Evolutionary conservation across 2,797 vertebrate genomes (phyloP).

Genomic region (Sebastes cheni): DNA sequence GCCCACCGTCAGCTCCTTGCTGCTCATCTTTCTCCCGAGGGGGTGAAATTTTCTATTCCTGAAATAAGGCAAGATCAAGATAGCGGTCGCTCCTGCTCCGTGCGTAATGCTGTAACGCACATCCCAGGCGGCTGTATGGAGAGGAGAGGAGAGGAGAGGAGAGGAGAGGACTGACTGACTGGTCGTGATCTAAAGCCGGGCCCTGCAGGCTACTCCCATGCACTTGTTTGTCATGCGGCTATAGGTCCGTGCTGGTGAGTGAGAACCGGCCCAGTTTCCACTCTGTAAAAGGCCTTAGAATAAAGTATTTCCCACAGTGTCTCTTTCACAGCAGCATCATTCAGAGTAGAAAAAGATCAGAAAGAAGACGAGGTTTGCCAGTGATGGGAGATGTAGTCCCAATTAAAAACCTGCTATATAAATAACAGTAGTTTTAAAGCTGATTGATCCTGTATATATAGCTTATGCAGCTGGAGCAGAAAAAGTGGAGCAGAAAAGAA

Average conservation of each 20-base stretch:
- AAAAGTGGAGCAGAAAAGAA: slow-evolving; percentile 38
- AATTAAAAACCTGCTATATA: slow-evolving; percentile 30
- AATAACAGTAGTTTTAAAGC: slow-evolving; percentile 50
- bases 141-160: slow-evolving; percentile 1
- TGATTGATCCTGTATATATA: slow-evolving; percentile 22
- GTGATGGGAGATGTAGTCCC: slow-evolving; percentile 22
- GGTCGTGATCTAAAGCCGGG: slow-evolving; percentile 74
- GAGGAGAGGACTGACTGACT: slow-evolving; percentile 41
- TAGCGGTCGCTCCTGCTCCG: slow-evolving; percentile 59
- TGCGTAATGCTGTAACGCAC: slow-evolving; percentile 69
- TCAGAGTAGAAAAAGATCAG: slow-evolving; percentile 14
- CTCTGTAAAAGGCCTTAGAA: slow-evolving; percentile 16
- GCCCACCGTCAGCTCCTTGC: slow-evolving; percentile 82
- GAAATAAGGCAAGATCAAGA: slow-evolving; percentile 62
- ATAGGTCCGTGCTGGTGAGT: slow-evolving; percentile 34
- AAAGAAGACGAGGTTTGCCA: slow-evolving; percentile 32
- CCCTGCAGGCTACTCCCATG: slow-evolving; percentile 78
- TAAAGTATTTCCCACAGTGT: neutral
- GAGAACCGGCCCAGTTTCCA: slow-evolving; percentile 28
- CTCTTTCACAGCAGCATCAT: slow-evolving; percentile 37
- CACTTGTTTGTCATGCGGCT: slow-evolving; percentile 70
- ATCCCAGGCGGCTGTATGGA: slow-evolving; percentile 55
- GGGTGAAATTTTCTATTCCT: slow-evolving; percentile 16
- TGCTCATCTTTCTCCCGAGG: slow-evolving; percentile 80
- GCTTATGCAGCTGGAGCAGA: slow-evolving; percentile 35